A percentile compares a stretch with the other conserved stretches of the same genome.
These are phyloP conservation scores for Nyctereutes procyonoides DNA, from an alignment of 2,113 vertebrate genomes.

Conservation along the genomic window DNA sequence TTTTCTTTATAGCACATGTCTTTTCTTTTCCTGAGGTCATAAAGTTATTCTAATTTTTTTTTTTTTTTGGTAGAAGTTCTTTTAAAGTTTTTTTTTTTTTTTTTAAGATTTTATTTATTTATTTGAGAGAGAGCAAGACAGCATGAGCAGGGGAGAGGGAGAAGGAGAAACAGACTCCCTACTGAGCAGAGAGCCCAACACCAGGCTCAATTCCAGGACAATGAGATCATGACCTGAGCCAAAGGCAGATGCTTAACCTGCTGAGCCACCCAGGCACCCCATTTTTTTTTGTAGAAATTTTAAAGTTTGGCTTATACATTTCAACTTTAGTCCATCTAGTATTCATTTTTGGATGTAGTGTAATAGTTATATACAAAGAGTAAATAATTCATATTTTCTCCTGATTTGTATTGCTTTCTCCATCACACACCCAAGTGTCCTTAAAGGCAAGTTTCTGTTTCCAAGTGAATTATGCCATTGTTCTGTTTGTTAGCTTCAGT, in stretches of 20 bases:
- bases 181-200: too few species aligned
- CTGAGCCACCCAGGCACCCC: too few species aligned
- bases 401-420: neutral
- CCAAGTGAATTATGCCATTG: neutral
- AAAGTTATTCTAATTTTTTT: neutral
- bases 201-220: too few species aligned
- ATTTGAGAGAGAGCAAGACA: too few species aligned
- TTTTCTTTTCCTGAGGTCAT: neutral
- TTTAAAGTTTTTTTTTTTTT: neutral
- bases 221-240: too few species aligned
- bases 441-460: neutral
- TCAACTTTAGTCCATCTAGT: neutral
- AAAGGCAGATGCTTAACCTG: too few species aligned
- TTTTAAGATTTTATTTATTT: neutral
- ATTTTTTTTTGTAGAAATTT: neutral
- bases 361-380: neutral
- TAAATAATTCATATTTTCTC: neutral
- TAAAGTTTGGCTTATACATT: neutral
- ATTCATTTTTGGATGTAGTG: conserved; percentile 11
- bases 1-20: neutral
- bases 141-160: neutral
- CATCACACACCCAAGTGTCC: neutral
- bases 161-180: too few species aligned
- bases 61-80: neutral
- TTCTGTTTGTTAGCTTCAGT: neutral